Evolutionary conservation across 2,888 invertebrate species (phyloP), one percentile per base, ranked within the genome.

Genomic region (Drosophila demipolita): DNA sequence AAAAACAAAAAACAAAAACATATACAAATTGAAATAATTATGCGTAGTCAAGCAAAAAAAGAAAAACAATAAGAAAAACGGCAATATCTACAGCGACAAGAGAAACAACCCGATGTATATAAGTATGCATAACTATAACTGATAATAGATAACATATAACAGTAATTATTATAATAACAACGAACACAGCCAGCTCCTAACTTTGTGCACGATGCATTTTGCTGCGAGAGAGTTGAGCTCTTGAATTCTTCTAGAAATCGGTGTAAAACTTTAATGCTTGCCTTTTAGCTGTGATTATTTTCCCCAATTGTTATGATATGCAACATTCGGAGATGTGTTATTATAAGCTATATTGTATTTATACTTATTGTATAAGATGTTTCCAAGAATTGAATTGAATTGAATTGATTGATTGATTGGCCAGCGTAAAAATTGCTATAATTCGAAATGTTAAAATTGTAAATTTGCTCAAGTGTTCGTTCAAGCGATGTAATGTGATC

Each of bases 271-370:
- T 80, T 61, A 69, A 83, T 87, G 78, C 85, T 85, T 89, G 89
- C 85, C 85, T 84, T 83, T 89, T 88, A 83, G 87, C 85, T 85
- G 85, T 85, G 85, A 85, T 85, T 88, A 81, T 59, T 40, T 23
- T 49, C 36, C 38, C 64, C 49, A 59, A 42, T 53, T 61, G 32
- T 53, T 57, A 60, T 50, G 36, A 48, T 36, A 60, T 38, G 59
- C 33, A 48, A 57, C 32, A 58, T 50, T 49, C 50, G 23, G 40
- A 35, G 36, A 45, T 66, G 36, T 60, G 66, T 65, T 64, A 64
- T 57, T 52, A 48, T 63, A 63, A 63, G 63, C 49, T 54, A 54
- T 59, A 35, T 52, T 53, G n/a, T 52, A 32, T 29, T 15, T 26
- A 35, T 45, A 52, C 23, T 57, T 67, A 66, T 68, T 60, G 38